These are phyloP conservation scores for Sorex araneus DNA, from an alignment of 2,113 vertebrate species.

Conservation along the genomic window DNA sequence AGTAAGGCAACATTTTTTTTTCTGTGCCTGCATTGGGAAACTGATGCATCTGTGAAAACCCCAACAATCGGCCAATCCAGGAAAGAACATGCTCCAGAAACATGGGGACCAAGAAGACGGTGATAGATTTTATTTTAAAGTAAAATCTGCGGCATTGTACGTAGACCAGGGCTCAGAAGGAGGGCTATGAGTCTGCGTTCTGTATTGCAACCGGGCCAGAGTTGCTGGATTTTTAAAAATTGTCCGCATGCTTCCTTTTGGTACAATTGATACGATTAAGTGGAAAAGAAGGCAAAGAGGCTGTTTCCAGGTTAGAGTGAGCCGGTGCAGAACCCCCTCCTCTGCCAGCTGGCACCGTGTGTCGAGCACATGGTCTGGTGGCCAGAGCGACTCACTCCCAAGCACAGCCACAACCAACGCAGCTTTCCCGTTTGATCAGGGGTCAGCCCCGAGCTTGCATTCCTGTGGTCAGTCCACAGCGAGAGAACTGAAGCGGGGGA, in stretches of 20 bases:
- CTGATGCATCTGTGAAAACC: not conserved
- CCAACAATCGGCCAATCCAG: not conserved
- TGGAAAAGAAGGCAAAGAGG: conserved; percentile 47
- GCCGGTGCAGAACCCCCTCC: not conserved
- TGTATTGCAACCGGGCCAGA: not conserved
- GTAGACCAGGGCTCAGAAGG: not conserved
- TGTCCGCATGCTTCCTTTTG: conserved; percentile 28
- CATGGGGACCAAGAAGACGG: not conserved
- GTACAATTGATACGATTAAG: conserved; percentile 53
- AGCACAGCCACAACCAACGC: conserved; percentile 36
- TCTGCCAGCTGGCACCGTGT: conserved; percentile 23
- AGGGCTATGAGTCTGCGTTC: not conserved
- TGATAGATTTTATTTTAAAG: not conserved
- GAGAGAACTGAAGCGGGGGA: not conserved
- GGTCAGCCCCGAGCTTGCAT: conserved; percentile 48
- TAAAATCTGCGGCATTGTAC: not conserved
- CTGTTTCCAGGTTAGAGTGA: not conserved
- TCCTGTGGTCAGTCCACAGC: conserved; percentile 51
- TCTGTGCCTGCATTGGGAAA: not conserved
- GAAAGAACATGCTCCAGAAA: conserved; percentile 3
- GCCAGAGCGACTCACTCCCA: conserved; percentile 53
- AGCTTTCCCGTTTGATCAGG: conserved; percentile 36
- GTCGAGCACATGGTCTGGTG: conserved; percentile 36
- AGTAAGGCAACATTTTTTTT: not conserved
- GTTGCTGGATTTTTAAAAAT: conserved; percentile 3